phyloP scores from a whole-genome alignment of 2,113 vertebrate genomes.

The Copsychus sechellarum region DNA sequence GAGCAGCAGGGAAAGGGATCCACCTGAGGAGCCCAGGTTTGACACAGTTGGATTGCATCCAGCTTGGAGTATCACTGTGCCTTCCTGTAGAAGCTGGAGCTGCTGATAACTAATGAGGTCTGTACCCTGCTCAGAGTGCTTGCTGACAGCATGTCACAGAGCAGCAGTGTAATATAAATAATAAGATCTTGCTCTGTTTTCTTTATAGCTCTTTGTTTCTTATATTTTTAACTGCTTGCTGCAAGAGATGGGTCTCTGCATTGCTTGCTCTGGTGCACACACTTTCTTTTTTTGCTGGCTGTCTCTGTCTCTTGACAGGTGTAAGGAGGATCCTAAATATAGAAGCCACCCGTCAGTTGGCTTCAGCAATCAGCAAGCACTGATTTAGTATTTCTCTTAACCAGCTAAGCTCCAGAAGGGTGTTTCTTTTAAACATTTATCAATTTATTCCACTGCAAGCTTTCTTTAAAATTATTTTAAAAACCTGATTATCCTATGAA shows the following conservation, averaged over 20 bases:
- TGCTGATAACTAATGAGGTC: conserved; percentile 45
- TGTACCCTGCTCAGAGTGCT: background rate
- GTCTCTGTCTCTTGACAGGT: conserved; percentile 68
- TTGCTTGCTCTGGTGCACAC: conserved; percentile 43
- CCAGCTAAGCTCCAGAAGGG: conserved; percentile 1
- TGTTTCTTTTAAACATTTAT: background rate
- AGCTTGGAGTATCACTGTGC: background rate
- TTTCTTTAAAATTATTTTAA: background rate
- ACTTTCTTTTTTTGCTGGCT: conserved; percentile 28
- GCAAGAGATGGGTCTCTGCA: conserved; percentile 24
- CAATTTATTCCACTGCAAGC: background rate
- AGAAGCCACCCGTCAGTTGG: conserved; percentile 51
- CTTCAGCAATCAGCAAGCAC: conserved; percentile 53
- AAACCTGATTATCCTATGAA: background rate
- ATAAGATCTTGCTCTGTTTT: conserved; percentile 64
- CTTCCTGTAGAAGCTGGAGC: background rate
- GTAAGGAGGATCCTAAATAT: conserved; percentile 65
- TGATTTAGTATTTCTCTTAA: conserved; percentile 44
- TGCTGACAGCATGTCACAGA: conserved; percentile 44
- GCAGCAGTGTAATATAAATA: conserved; percentile 59
- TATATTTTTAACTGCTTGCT: conserved; percentile 71
- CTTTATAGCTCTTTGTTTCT: conserved; percentile 44
- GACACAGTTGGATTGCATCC: conserved; percentile 50
- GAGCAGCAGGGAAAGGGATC: background rate
- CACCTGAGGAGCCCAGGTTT: conserved; percentile 49